Evolutionary conservation across 2,888 invertebrate species (phyloP).

Genomic region (Chaitophorus viminalis): DNA sequence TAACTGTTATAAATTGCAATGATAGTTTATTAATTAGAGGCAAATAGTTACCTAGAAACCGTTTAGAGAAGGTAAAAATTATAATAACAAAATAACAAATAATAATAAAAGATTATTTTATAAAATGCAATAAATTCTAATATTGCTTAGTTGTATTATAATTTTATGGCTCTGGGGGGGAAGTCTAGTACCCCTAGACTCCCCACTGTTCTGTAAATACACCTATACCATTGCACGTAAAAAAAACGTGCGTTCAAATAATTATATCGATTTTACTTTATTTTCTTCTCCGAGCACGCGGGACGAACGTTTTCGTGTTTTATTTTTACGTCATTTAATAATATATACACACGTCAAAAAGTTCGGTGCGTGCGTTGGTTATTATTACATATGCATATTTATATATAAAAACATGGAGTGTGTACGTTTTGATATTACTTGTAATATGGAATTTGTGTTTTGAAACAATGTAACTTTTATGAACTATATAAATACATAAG

Average conservation of each 20-base stretch:
- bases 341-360: neutral
- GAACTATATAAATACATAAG: neutral
- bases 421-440: neutral
- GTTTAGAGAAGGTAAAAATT: too few relatives aligned
- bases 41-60: too few relatives aligned
- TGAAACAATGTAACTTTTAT: conserved; percentile 8
- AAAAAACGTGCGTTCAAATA: neutral
- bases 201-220: too few relatives aligned
- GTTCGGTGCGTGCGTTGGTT: neutral
- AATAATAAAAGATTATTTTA: too few relatives aligned
- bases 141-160: too few relatives aligned
- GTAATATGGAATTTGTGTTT: neutral
- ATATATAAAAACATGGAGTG: neutral
- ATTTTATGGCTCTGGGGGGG: too few relatives aligned
- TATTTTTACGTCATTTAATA: neutral
- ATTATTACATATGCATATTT: neutral
- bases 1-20: too few relatives aligned
- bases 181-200: too few relatives aligned
- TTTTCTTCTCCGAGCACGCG: neutral
- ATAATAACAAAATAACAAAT: too few relatives aligned
- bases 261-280: conserved; percentile 10
- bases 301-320: neutral
- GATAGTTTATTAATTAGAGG: too few relatives aligned
- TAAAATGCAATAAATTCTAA: too few relatives aligned
- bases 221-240: too few relatives aligned